phyloP scores from a whole-genome alignment of 2,113 vertebrate species.

The Setophaga petechia region DNA sequence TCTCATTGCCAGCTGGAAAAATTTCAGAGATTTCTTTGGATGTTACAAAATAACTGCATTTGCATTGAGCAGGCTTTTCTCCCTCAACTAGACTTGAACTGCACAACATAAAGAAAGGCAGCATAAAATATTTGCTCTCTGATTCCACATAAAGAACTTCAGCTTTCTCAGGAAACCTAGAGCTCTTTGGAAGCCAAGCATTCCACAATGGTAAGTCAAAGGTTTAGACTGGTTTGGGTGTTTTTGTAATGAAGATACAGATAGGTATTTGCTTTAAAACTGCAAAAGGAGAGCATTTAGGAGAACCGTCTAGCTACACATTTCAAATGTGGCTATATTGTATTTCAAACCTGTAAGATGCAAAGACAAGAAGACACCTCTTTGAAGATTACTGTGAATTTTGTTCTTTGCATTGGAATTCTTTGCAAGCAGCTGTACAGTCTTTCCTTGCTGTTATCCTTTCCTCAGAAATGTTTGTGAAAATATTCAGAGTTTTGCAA shows the following conservation, averaged over 20 bases:
- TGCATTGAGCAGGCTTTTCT: neutral
- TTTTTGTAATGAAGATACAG: neutral
- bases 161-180: neutral
- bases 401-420: neutral
- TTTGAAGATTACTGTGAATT: neutral
- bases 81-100: neutral
- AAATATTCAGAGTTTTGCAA: neutral
- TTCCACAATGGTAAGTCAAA: slow-evolving; percentile 31
- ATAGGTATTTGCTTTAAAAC: neutral
- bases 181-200: neutral
- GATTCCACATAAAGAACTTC: neutral
- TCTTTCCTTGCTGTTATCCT: neutral
- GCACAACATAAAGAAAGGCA: neutral
- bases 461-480: neutral
- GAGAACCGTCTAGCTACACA: neutral
- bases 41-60: neutral
- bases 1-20: neutral
- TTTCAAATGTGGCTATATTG: neutral
- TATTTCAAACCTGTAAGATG: neutral
- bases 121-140: neutral
- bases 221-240: neutral
- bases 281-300: neutral
- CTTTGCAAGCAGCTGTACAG: neutral
- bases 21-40: neutral
- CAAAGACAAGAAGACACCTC: neutral